Evolutionary conservation across 1,140 invertebrate genomes (phyloP).

Genomic region (Cotesia vestalis): DNA sequence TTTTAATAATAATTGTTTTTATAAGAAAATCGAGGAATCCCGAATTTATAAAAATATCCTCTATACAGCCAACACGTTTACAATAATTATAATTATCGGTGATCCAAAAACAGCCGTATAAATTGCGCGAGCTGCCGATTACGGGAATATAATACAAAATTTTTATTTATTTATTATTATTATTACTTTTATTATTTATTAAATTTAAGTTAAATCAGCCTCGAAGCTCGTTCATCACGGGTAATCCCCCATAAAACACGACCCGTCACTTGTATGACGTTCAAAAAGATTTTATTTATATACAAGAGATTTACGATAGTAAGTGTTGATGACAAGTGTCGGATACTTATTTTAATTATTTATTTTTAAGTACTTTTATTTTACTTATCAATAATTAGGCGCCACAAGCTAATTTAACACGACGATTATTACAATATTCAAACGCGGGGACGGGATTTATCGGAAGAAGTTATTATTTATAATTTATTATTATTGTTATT

Average conservation of each 20-base stretch:
- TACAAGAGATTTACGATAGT: conserved; percentile 4
- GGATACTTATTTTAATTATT: not conserved
- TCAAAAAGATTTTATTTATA: not conserved
- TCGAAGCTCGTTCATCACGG: conserved; percentile 35
- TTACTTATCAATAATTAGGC: conserved; percentile 21
- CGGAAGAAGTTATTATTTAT: conserved; percentile 24
- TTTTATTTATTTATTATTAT: conserved; percentile 15
- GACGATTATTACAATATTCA: conserved; percentile 14
- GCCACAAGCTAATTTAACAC: conserved; percentile 27
- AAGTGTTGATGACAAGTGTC: too few species aligned
- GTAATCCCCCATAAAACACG: conserved; percentile 16
- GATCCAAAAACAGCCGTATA: conserved; percentile 24
- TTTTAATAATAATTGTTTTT: conserved; percentile 23
- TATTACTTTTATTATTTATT: too few species aligned
- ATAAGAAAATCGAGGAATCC: conserved; percentile 36
- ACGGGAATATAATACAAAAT: conserved; percentile 30
- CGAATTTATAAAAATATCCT: conserved; percentile 39
- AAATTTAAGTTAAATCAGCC: conserved; percentile 23
- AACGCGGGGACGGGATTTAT: conserved; percentile 33
- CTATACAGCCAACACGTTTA: conserved; percentile 27
- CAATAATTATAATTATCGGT: conserved; percentile 23
- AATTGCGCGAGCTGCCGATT: conserved; percentile 31
- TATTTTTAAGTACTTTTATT: not conserved
- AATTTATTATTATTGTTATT: too few species aligned
- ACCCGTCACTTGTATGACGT: not conserved